Base-by-base conservation (phyloP, 2,113 vertebrate species). In the Rallus limicola region DNA sequence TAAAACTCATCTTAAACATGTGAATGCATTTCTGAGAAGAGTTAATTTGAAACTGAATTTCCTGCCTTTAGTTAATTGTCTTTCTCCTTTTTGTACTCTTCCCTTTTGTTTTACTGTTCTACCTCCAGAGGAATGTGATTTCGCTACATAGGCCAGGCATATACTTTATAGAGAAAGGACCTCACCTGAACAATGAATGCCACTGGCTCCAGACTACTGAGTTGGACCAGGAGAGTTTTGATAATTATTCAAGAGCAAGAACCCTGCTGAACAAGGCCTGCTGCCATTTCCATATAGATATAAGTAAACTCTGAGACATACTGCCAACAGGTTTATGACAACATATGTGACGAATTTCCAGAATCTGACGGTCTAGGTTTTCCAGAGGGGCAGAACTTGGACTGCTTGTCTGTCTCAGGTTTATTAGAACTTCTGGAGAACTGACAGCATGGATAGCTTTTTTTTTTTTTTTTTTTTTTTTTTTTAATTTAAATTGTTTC, bases 351-450 rank as follows among this genome's bases (percentile, higher is more conserved):
- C 60, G 78, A 56, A 86, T 76, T 92, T 79, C 63, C 64, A 77
- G 50, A 90, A 81, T 74, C 26, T 74, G 55, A 44, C 85, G 24
- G 34, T 80, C 21, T 75, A 18, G 20, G 16, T 91, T 93, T 93
- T 88, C 64, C 60, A 50, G 56, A 81, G 56, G 34, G 81, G 25
- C 13, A 42, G 76, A 55, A 72, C 81, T 92, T 92, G 42, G 60
- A 55, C 56, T 68, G 40, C 38, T 78, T 63, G 25, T 64, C 88
- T 92, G 68, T 40, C 36, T 80, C 56, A 71, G 26, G 24, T 80
- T 90, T 92, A 72, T 48, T 65, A 90, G 53, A 80, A 38, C 24
- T 20, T 71, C 71, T 75, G 72, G 46, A 88, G 80, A 93, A 68
- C 0, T 52, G 64, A 34, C 56, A 86, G 26, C 7, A 4, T 7